Evolutionary conservation across 1,140 invertebrate species (phyloP), one percentile per base, ranked within the genome.

Genomic region (Cherax destructor): DNA sequence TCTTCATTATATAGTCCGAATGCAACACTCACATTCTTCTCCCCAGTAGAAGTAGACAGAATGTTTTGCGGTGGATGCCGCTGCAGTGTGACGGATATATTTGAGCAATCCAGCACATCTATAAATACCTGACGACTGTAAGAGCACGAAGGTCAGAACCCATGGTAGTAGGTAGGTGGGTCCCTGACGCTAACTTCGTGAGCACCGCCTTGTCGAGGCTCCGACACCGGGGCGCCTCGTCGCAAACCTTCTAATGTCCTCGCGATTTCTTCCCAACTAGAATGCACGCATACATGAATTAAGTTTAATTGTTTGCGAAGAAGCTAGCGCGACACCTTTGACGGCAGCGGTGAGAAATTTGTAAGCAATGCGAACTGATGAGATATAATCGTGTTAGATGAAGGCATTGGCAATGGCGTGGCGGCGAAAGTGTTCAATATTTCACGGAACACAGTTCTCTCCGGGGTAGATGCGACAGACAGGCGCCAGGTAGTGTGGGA

Each of bases 371-470:
- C 30, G 30, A 41, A 41, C 30, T 41, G 30, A 41, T 0, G 2
- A 41, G 30, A 41, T 41, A 41, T 41, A 5, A 18, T 21, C 16
- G 6, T 69, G 65, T 13, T 69, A 69, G 21, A 21, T 69, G 16
- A 18, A 21, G 69, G 69, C 7, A 3, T 61, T 13, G 76, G 49
- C 7, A 79, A 52, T 21, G 61, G 47, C 7, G 50, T 18, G 56
- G 85, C 52, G 52, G 85, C 21, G 74, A 18, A 59, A 56, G 74
- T 79, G 72, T 78, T 87, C 85, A 87, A 79, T 87, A 87, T 87
- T 87, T 87, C 74, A 87, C 74, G 1, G 56, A 10, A 4, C 9
- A n/a, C 10, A 49, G 18, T 50, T 47, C 61, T 30, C 61, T 47
- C 59, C 81, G 61, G n/a, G 56, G n/a, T 61, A 30, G 81, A 83